These are phyloP conservation scores for Pithecia hirsuta DNA, from an alignment of 2,797 vertebrate genomes.

Conservation along the genomic window DNA sequence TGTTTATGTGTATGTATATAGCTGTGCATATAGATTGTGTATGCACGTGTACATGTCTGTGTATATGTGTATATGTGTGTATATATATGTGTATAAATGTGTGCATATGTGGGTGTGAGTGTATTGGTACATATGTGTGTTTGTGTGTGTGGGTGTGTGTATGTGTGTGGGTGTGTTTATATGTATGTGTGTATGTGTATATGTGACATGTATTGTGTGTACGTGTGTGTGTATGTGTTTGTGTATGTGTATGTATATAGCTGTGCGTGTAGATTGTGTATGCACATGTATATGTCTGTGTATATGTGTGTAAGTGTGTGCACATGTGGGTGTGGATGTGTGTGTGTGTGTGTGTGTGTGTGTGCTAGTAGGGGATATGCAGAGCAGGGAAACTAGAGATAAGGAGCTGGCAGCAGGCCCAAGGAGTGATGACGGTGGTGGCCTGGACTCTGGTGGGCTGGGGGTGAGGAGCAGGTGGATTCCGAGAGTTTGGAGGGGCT, in stretches of 20 bases:
- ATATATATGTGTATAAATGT: neutral
- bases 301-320: neutral
- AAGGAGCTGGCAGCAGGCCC: neutral
- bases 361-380: neutral
- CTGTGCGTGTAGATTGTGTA: too few relatives aligned
- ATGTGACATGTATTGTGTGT: neutral
- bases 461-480: neutral
- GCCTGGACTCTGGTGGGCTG: neutral
- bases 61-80: neutral
- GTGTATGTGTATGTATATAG: neutral
- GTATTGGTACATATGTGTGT: neutral
- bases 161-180: neutral
- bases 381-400: neutral
- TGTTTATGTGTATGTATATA: neutral
- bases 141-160: neutral
- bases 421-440: neutral
- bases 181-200: neutral
- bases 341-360: too few relatives aligned
- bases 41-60: neutral
- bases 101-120: rapidly evolving
- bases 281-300: neutral
- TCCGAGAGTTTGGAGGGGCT: neutral
- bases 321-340: neutral
- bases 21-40: neutral
- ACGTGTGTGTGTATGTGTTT: too few relatives aligned